Evolutionary conservation across 2,888 invertebrate genomes (phyloP), one percentile per base, ranked within the genome.

Genomic region (Acanthopleura granulata): DNA sequence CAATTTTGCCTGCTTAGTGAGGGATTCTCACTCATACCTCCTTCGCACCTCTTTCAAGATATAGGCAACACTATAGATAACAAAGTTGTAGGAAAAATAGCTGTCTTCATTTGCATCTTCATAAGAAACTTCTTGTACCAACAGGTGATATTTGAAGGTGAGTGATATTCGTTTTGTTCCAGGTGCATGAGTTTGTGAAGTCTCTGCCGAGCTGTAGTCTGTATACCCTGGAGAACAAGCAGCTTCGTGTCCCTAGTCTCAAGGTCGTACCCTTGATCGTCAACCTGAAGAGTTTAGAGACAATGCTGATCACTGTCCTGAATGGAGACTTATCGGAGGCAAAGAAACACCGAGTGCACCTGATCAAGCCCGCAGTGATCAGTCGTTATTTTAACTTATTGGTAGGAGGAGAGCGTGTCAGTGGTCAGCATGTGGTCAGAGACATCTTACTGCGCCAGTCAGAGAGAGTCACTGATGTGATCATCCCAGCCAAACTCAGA

Each of bases 401-500:
- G 14, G 74, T 82, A 14, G 83, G 83, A 18, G 81, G 83, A 11
- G 83, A 83, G 74, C 73, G 78, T 57, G 80, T 81, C 18, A 82
- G 81, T 76, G 81, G 83, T 1, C 79, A 80, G 75, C 79, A 79
- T 62, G 73, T 83, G 27, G 61, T 83, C 14, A 27, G 73, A 51
- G 75, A 79, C 49, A 73, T 77, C 0, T 73, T 81, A 15, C 62
- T 72, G 30, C 50, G 74, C 29, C 70, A 66, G 16, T 72, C 73
- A 16, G 62, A 77, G 14, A 30, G 49, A 49, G 77, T 72, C 12
- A 25, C 27, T 0, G 75, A 72, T 40, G 75, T 80, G 49, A 22
- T 61, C 25, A 27, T 80, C 18, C 30, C 74, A 0, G 15, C 16
- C 9, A 11, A 15, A 15, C 49, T 76, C 40, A 76, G 75, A 62